These are phyloP conservation scores for Druon quercuslanigerum DNA, from an alignment of 1,140 invertebrate species.

Conservation along the genomic window DNA sequence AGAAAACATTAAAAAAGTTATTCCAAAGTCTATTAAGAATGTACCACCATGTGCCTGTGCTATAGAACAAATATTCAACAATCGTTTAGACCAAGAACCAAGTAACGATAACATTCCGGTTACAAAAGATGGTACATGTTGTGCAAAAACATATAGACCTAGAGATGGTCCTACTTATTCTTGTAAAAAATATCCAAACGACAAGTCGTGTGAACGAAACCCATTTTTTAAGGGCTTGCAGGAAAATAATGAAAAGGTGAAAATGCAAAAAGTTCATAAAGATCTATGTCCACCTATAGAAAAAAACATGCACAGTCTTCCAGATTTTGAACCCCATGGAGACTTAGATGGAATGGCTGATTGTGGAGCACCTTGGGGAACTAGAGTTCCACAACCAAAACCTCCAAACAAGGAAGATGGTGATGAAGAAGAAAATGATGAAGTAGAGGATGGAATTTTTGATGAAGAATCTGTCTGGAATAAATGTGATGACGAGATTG, in stretches of 20 bases:
- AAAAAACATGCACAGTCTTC: slow-evolving; percentile 49
- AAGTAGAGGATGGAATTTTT: not conserved
- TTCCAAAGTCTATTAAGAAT: slow-evolving; percentile 43
- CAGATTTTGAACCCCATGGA: slow-evolving; percentile 50
- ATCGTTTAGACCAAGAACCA: slow-evolving; percentile 31
- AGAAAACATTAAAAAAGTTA: slow-evolving; percentile 36
- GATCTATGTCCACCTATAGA: not conserved
- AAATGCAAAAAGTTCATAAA: not conserved
- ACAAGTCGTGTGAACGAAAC: slow-evolving; percentile 53
- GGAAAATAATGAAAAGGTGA: slow-evolving; percentile 12
- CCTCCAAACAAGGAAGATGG: not conserved
- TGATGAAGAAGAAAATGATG: not conserved
- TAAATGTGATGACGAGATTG: not conserved
- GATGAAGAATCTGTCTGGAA: not conserved
- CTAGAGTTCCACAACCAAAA: not conserved
- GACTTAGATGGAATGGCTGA: slow-evolving; percentile 23
- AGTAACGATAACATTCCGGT: slow-evolving; percentile 49
- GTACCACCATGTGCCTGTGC: slow-evolving; percentile 60
- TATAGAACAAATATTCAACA: slow-evolving; percentile 45
- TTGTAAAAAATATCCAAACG: slow-evolving; percentile 50
- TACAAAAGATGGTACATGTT: slow-evolving; percentile 52
- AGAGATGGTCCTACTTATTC: slow-evolving; percentile 40
- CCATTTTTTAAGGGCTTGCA: slow-evolving; percentile 44
- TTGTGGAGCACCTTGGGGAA: not conserved
- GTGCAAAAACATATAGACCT: slow-evolving; percentile 55